Evolutionary conservation across 1,140 invertebrate genomes (phyloP).

Genomic region (Microplitis mediator): DNA sequence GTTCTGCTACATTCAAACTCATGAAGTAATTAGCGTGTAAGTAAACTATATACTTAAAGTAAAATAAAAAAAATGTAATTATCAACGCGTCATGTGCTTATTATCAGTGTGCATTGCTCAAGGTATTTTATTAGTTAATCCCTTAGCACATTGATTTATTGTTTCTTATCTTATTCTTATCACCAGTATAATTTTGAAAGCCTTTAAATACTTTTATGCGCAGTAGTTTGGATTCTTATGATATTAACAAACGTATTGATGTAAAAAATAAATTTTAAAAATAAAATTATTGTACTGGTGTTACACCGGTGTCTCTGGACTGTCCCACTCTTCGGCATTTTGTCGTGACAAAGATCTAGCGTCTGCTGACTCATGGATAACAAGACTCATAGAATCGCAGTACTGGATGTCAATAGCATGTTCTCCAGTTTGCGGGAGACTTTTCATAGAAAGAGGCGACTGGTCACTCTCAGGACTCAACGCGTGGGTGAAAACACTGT

Average conservation of each 20-base stretch:
- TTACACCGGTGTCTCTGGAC: conserved; percentile 57
- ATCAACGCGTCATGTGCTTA: not conserved
- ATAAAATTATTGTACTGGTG: not conserved
- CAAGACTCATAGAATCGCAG: conserved; percentile 37
- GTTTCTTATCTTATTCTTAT: not conserved
- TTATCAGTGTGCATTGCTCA: not conserved
- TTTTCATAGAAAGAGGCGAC: conserved; percentile 40
- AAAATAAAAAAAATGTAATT: not conserved
- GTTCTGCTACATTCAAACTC: too few species aligned
- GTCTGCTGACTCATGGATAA: conserved; percentile 38
- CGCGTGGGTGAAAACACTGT: conserved; percentile 18
- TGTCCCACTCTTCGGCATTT: conserved; percentile 50
- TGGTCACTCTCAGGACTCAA: conserved; percentile 40
- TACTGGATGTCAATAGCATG: conserved; percentile 32
- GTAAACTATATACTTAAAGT: too few species aligned
- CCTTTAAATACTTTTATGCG: not conserved
- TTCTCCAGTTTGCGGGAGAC: conserved; percentile 40
- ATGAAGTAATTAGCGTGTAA: too few species aligned
- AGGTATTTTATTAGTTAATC: not conserved
- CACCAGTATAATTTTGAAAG: not conserved
- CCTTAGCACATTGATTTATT: not conserved
- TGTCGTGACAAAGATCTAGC: conserved; percentile 37
- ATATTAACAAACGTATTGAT: not conserved
- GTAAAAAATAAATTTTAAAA: not conserved
- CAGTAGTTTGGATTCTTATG: not conserved